Base-by-base conservation (phyloP, 2,113 vertebrate genomes). In the Corvus hawaiiensis region DNA sequence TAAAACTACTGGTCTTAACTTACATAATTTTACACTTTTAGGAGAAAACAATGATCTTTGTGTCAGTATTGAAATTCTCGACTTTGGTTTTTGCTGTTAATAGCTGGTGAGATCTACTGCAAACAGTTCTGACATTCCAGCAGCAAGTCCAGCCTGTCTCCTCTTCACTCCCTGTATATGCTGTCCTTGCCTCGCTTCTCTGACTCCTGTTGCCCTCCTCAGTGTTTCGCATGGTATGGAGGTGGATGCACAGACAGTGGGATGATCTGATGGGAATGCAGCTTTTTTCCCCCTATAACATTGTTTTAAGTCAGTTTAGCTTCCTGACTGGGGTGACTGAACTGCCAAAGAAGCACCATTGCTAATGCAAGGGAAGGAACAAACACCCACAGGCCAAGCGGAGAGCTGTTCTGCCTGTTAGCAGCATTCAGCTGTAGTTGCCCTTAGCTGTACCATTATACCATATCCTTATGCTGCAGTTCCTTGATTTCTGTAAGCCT, bases 211-310 rank as follows among this genome's bases (percentile, higher is more conserved):
- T 2, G 1, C 21, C 4, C 23, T 52, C 59, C 24, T 77, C 24
- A 13, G 15, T 14, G 28, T 23, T 90, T 49, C 39, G 17, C 22
- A 5, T 15, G 4, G 18, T 54, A 13, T 7, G 28, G 28, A 33
- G 71, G 18, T 28, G 20, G 7, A 13, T 28, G 19, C 1, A 6
- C 64, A 52, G 12, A 27, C 14, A 16, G 15, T 10, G 49, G 17
- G 46, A 21, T 68, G 51, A 79, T 59, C 46, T 51, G 26, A 32
- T 16, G 11, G 32, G 26, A 81, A 51, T 11, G 16, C 7, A 46
- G 10, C 24, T 32, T 44, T 55, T 10, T 5, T 26, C 8, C 3
- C 7, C 7, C 4, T 7, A 1, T 4, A 39, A 23, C 3, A 2
- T 7, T 35, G n/a, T 12, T 61, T 78, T 43, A 43, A 83, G 24